Evolutionary conservation across 2,797 vertebrate species (phyloP), one percentile per base, ranked within the genome.

Genomic region (Tachyglossus aculeatus): DNA sequence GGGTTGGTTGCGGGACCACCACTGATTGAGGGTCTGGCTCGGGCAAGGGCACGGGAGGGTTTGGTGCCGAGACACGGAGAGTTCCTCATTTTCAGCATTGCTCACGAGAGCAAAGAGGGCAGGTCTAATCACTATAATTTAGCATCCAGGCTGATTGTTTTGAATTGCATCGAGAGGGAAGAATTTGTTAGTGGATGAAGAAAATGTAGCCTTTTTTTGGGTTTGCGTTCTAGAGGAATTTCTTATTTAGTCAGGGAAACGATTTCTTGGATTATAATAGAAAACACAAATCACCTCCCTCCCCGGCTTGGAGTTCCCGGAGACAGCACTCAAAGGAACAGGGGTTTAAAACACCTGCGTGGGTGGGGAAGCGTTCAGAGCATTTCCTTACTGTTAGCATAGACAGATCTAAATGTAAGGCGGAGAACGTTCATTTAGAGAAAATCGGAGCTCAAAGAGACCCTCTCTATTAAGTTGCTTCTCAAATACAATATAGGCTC

Each of bases 171-270:
- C 67, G 50, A 68, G 65, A 31, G 62, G 58, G 33, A 70, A 67
- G 53, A 80, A 72, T 22, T 12, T 63, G 54, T 45, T 43, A 67
- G 74, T 51, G 59, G 39, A 41, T 68, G 34, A 31, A 63, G 25
- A 59, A 70, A 60, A 59, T 77, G 45, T 68, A 62, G 77, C 41
- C 83, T 81, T 60, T 78, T 79, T n/a, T n/a, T n/a, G n/a, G n/a
- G 70, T 53, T 62, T 66, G 50, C 64, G 41, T 68, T 73, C 62
- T 47, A 66, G 37, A 50, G 31, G 74, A 73, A 81, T 63, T 83
- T 41, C 43, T 69, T 77, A 53, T 55, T 66, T 68, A 65, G 73
- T 81, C 75, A 81, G 59, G 52, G 56, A 85, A 85, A 85, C 79
- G 79, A 77, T 81, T 58, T 65, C 78, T 85, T 79, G 75, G 62